Conservation (phyloP, 2,113 vertebrate species). For the Bucco capensis region DNA sequence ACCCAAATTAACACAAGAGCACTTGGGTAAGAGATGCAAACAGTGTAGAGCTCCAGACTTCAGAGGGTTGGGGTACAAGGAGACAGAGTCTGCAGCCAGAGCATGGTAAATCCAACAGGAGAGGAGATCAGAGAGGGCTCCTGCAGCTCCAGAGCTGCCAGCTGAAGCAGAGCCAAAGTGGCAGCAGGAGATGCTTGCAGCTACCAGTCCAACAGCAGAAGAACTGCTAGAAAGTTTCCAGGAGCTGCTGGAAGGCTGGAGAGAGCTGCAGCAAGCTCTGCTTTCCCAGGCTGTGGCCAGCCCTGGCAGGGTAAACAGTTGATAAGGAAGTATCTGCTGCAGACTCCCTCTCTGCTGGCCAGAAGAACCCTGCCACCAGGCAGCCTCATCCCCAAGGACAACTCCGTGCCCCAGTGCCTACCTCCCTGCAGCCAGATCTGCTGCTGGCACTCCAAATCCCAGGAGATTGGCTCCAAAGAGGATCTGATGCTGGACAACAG, state of each 20-base stretch:
- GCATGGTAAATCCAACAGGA: rapidly evolving
- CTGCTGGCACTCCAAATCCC: not conserved
- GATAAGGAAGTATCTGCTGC: not conserved
- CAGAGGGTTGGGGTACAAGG: not conserved
- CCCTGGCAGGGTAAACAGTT: not conserved
- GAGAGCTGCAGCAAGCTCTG: not conserved
- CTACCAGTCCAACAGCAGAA: rapidly evolving
- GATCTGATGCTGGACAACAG: not conserved
- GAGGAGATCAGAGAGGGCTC: not conserved
- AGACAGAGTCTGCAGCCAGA: not conserved
- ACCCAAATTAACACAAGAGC: not conserved
- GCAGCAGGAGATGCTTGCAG: not conserved
- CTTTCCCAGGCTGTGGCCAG: not conserved
- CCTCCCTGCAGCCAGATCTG: not conserved
- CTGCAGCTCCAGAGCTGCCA: not conserved
- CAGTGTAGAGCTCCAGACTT: not conserved
- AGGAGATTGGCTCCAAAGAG: not conserved
- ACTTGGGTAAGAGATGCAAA: not conserved
- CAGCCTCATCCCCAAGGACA: not conserved
- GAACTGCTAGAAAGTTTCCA: not conserved
- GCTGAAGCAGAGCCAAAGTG: not conserved
- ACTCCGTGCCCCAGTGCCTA: rapidly evolving
- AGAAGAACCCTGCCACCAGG: too few species aligned
- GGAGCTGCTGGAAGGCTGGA: not conserved
- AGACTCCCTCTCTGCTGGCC: not conserved